Evolutionary conservation across 2,797 vertebrate genomes (phyloP).

Genomic region (Scleropages formosus): DNA sequence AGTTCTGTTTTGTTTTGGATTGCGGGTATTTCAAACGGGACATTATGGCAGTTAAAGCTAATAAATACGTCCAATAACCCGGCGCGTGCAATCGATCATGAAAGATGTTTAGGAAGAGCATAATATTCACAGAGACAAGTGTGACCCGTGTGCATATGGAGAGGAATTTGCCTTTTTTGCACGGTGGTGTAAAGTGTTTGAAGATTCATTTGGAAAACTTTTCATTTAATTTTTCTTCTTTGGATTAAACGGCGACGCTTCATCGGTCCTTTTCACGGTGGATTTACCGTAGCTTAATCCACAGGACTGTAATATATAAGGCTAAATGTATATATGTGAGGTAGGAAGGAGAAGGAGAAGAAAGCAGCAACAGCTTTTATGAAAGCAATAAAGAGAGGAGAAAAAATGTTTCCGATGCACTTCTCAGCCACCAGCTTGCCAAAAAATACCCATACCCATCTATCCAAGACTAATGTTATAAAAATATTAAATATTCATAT

Average conservation of each 20-base stretch:
- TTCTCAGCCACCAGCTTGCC: no score
- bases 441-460: no score
- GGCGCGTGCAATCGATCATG: constrained; percentile 26
- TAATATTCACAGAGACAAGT: constrained; percentile 41
- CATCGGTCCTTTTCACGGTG: constrained; percentile 58
- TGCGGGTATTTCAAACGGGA: background rate
- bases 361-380: constrained; percentile 32
- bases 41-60: no score
- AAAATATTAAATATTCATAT: no score
- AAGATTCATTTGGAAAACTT: constrained; percentile 62
- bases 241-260: constrained; percentile 60
- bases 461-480: no score
- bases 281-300: constrained; percentile 58
- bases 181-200: constrained; percentile 57
- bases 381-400: background rate
- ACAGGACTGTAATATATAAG: constrained; percentile 46
- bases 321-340: constrained; percentile 50
- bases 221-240: constrained; percentile 33
- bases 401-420: no score
- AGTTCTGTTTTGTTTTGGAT: background rate
- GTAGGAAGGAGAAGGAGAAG: constrained; percentile 31
- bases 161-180: constrained; percentile 50
- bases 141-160: constrained; percentile 52
- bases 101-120: constrained; percentile 41
- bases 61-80: no score